Base-by-base conservation (phyloP, 2,888 invertebrate genomes). In the Orthonevra nobilis region DNA sequence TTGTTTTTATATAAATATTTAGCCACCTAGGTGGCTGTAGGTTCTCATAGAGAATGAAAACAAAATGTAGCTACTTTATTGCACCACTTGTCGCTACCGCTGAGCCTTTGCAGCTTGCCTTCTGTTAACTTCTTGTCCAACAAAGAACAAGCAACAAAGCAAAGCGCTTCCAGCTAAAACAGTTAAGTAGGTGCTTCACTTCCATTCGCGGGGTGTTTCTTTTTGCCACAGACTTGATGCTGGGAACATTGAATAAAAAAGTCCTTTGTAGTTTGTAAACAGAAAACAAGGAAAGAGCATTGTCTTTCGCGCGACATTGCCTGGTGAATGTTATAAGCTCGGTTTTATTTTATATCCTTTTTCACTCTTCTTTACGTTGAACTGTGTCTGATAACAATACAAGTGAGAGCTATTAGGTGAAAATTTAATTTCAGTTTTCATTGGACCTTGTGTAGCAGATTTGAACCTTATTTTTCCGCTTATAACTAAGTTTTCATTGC, bases 171-270 rank as follows among this genome's bases (percentile, higher is more conserved):
- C 10, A 56, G 68, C 68, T 56, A 68, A 46, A 68, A 68, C 68
- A 68, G 68, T 46, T 56, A 68, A 68, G 66, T 68, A 56, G 56
- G 28, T 68, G 36, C 52, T 28, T 30, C 32, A 54, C 52, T 64
- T 54, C 15, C 15, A n/a, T n/a, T 15, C n/a, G 14, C 23, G 10
- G 14, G 2, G 14, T 2, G 28, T 19, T 38, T 38, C 40, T 28
- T 48, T 42, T 26, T 32, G 36, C 68, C 48, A 36, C 30, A 28
- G 14, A 46, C 26, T n/a, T 38, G 36, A 42, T 52, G 7, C 52
- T 42, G 63, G 32, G 40, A 52, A 64, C 10, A 40, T 30, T n/a
- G 26, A n/a, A n/a, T n/a, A 38, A 38, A 48, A 58, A 42, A 9
- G 40, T 19, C 12, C 10, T 30, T 7, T 17, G 17, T 3, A 38